Percentiles rank a stretch among this genome's conserved stretches.
Conservation (phyloP, 2,113 vertebrate species). For the Leptobrachium ailaonicum region DNA sequence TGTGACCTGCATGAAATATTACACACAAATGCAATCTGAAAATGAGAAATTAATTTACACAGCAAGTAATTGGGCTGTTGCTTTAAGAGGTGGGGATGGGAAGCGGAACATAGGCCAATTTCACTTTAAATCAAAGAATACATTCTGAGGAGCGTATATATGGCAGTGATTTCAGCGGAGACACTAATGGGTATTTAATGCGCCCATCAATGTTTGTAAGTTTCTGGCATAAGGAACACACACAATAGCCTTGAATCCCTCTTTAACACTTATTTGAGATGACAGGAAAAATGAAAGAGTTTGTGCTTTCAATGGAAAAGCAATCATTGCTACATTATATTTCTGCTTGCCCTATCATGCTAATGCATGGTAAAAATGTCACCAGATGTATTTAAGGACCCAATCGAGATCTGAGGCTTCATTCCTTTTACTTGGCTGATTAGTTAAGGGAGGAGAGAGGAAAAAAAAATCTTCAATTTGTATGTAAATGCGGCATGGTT, state of each 20-base stretch:
- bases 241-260: slow-evolving; percentile 99
- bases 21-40: slow-evolving; percentile 40
- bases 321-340: slow-evolving; percentile 99
- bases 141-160: slow-evolving; percentile 94
- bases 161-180: slow-evolving; percentile 90
- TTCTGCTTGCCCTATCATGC: slow-evolving; percentile 99
- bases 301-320: slow-evolving; percentile 99
- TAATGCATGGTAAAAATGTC: slow-evolving; percentile 99
- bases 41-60: slow-evolving; percentile 40
- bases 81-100: slow-evolving; percentile 53
- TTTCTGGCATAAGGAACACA: slow-evolving; percentile 94
- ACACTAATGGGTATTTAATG: slow-evolving; percentile 99
- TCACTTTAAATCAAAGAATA: slow-evolving; percentile 98
- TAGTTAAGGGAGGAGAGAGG: slow-evolving; percentile 68
- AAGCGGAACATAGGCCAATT: slow-evolving; percentile 93
- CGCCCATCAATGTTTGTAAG: slow-evolving; percentile 98
- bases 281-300: slow-evolving; percentile 99
- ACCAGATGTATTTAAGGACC: slow-evolving; percentile 99
- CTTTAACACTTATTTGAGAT: slow-evolving; percentile 99
- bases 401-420: slow-evolving; percentile 99
- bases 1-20: slow-evolving; percentile 31
- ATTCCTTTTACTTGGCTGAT: slow-evolving; percentile 99
- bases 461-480: slow-evolving; percentile 99
- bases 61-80: slow-evolving; percentile 32
- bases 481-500: slow-evolving; percentile 98